Base-by-base conservation (phyloP, 1,140 invertebrate species). In the Leptopilina clavipes region DNA sequence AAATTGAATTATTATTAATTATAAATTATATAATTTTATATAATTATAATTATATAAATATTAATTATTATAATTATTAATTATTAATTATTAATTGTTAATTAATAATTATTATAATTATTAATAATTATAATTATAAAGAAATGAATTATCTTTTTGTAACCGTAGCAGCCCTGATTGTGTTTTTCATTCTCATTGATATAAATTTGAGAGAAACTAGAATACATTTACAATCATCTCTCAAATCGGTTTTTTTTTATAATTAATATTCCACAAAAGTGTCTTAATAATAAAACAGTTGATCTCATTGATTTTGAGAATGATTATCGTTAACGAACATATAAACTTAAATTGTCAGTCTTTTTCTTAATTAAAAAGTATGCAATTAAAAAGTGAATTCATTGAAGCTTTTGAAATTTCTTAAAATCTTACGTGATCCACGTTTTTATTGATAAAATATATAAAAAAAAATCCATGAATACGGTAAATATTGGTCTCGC, bases 341-440 rank as follows among this genome's bases (percentile, higher is more conserved):
- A 40, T 8, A 65, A 31, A 65, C 14, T 22, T 65, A 65, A 31
- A 65, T 31, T 31, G 25, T 65, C 59, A 65, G 59, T 65, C 59
- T 65, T 65, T n/a, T 31, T 31, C 25, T 65, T 65, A 22, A 65
- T 65, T 65, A 22, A 65, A 65, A 65, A 19, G 2, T 10, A 19
- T 22, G 19, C 1, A 3, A 52, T 17, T 65, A 14, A 65, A 22
- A 65, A 31, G 14, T 14, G 6, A 31, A 25, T 25, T 2, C 22
- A 25, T 25, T 25, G 11, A 31, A 25, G 25, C 12, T 25, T n/a
- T n/a, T 65, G 14, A n/a, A 65, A 65, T 31, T 37, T 3, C 3
- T 65, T 65, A 65, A 65, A 25, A 40, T 9, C 37, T 40, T 40
- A 40, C 37, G 37, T 40, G 9, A 40, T 40, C 7, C 37, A 40